phyloP scores from a whole-genome alignment of 2,797 vertebrate genomes.

The Furcifer pardalis region DNA sequence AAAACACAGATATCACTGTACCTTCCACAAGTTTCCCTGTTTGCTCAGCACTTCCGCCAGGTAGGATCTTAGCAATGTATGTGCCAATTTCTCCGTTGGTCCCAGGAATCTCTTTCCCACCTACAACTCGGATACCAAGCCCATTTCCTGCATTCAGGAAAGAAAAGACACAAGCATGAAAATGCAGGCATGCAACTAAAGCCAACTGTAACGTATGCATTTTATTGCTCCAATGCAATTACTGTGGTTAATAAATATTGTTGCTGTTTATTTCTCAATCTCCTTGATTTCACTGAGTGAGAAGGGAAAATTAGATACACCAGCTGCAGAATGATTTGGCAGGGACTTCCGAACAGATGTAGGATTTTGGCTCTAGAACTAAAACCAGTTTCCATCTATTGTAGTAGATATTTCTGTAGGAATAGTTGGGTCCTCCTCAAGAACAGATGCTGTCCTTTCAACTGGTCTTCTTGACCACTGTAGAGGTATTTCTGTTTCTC shows the following conservation, averaged over 20 bases:
- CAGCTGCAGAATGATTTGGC: too few species aligned
- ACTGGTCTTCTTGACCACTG: not conserved
- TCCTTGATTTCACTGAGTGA: too few species aligned
- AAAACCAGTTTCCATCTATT: not conserved
- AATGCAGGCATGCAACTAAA: not conserved
- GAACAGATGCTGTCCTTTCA: not conserved
- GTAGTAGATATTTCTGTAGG: not conserved
- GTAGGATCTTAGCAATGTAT: conserved; percentile 92
- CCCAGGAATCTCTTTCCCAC: conserved; percentile 96
- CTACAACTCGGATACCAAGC: conserved; percentile 92
- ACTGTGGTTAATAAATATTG: too few species aligned
- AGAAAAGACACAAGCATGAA: conserved; percentile 30
- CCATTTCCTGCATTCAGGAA: conserved; percentile 77
- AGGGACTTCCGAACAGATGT: not conserved
- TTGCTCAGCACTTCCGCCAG: conserved; percentile 92
- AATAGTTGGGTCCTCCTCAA: not conserved
- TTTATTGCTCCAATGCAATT: not conserved
- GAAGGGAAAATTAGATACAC: too few species aligned
- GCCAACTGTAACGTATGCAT: not conserved
- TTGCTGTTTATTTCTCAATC: too few species aligned
- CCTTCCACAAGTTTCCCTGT: conserved; percentile 91
- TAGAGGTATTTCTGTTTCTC: not conserved
- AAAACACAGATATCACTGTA: conserved; percentile 72
- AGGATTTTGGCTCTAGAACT: not conserved
- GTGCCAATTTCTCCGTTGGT: conserved; percentile 91